Base-by-base conservation (phyloP, 2,888 invertebrate species). In the Bedellia somnulentella region DNA sequence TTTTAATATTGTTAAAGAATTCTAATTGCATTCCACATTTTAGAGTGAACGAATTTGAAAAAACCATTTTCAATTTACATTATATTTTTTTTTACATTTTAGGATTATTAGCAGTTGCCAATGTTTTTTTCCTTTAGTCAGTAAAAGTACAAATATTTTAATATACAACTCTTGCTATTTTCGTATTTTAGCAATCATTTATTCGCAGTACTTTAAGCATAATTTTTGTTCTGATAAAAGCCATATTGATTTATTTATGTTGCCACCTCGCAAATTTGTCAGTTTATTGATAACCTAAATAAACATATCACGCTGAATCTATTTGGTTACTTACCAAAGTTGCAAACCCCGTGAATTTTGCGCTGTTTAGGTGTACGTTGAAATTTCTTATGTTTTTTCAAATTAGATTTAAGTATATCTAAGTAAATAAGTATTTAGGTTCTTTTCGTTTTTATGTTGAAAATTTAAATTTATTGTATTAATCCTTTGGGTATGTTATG, bases 131-230 rank as follows among this genome's bases (percentile, higher is more conserved):
- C 80, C 80, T 82, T 83, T 85, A 86, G 85, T 85, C 85, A 85
- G 85, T 85, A 83, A 81, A 83, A 86, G 85, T 85, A 86, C 85
- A 86, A 85, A 85, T 83, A 83, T 83, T 84, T 81, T 71, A 80
- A 79, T 79, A 80, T 76, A 76, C 70, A 71, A 75, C 61, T 70
- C 75, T 73, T 71, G 75, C 73, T 76, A 76, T 76, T 75, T 76
- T 75, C 71, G 67, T 76, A 75, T 75, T 68, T 67, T 73, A 73
- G 70, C 62, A 56, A 62, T 68, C 58, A 30, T 36, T 68, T 59
- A 62, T 68, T 68, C 58, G 67, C 58, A 70, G 57, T 70, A 67
- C 59, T 71, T 50, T 75, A 75, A 75, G 75, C 68, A 73, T 75
- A 75, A 70, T 71, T 64, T 59, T 57, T 63, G 35, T 37, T 63